A percentile compares a stretch with the other conserved stretches of the same genome.
These are phyloP conservation scores for Danaus melanippus DNA, from an alignment of 1,140 invertebrate genomes.

Conservation along the genomic window DNA sequence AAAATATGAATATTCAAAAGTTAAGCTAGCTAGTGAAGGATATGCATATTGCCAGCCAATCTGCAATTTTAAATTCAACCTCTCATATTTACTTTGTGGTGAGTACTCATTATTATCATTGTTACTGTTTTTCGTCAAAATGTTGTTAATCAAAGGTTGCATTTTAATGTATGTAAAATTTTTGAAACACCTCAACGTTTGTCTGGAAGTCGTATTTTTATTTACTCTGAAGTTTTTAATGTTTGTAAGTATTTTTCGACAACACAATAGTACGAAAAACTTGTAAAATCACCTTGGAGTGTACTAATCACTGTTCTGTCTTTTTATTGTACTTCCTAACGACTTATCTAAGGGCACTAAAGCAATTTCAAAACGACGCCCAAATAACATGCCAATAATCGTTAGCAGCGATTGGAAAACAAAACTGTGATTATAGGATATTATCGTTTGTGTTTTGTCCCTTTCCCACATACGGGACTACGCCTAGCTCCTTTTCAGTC, in stretches of 20 bases:
- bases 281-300: slow-evolving; percentile 6
- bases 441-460: slow-evolving; percentile 43
- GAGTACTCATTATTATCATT: slow-evolving; percentile 26
- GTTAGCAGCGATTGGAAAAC: slow-evolving; percentile 74
- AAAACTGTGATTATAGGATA: slow-evolving; percentile 73
- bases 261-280: slow-evolving; percentile 1
- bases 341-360: slow-evolving; percentile 62
- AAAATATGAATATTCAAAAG: slow-evolving; percentile 9
- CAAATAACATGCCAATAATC: slow-evolving; percentile 73
- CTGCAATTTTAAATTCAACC: slow-evolving; percentile 53
- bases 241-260: too few relatives aligned
- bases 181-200: slow-evolving; percentile 10
- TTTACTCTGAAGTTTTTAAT: background rate
- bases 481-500: slow-evolving; percentile 36
- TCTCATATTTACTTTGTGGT: slow-evolving; percentile 42
- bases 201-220: slow-evolving; percentile 4
- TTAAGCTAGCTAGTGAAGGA: slow-evolving; percentile 34
- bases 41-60: slow-evolving; percentile 64
- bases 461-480: slow-evolving; percentile 24
- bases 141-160: slow-evolving; percentile 22
- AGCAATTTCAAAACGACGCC: slow-evolving; percentile 67
- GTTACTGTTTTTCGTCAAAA: slow-evolving; percentile 15
- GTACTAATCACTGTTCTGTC: slow-evolving; percentile 44
- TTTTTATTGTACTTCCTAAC: slow-evolving; percentile 64
- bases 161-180: slow-evolving; percentile 26